Evolutionary conservation across 2,888 invertebrate genomes (phyloP).

Genomic region (Drosophila maculinotata): DNA sequence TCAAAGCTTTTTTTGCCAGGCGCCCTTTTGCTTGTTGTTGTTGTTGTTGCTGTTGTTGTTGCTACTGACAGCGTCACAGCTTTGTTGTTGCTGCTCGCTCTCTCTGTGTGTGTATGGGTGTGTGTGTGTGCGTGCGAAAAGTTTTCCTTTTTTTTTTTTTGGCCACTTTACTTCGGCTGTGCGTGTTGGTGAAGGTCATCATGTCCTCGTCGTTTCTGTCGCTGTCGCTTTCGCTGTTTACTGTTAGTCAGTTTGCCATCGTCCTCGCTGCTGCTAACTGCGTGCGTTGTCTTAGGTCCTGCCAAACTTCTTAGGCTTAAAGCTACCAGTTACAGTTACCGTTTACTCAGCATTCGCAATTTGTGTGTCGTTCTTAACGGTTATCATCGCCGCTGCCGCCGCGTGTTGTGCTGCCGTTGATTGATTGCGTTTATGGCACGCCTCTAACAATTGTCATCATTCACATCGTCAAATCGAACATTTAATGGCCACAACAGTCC

Average conservation of each 20-base stretch:
- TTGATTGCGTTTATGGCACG: slow-evolving; percentile 67
- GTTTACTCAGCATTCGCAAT: slow-evolving; percentile 19
- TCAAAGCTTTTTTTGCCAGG: slow-evolving; percentile 67
- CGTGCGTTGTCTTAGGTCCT: slow-evolving; percentile 34
- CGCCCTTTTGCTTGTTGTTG: slow-evolving; percentile 39
- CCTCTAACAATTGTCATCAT: slow-evolving; percentile 51
- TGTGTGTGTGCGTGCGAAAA: slow-evolving; percentile 57
- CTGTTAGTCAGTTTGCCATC: slow-evolving; percentile 53
- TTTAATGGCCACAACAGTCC: slow-evolving; percentile 52
- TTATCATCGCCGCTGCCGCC: slow-evolving; percentile 2
- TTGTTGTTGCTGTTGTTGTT: slow-evolving; percentile 24
- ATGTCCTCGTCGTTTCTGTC: slow-evolving; percentile 65
- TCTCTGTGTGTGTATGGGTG: slow-evolving; percentile 8
- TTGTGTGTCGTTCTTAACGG: slow-evolving; percentile 28
- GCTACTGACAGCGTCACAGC: slow-evolving; percentile 50
- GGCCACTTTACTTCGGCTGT: slow-evolving; percentile 57
- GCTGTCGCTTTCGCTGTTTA: slow-evolving; percentile 32
- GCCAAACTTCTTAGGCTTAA: slow-evolving; percentile 12
- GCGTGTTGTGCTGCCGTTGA: slow-evolving; percentile 48
- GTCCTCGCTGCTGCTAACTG: slow-evolving; percentile 50
- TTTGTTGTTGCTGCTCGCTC: slow-evolving; percentile 28
- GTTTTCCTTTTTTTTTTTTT: slow-evolving; percentile 66
- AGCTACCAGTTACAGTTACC: slow-evolving; percentile 21
- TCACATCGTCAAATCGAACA: slow-evolving; percentile 62
- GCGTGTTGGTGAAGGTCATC: slow-evolving; percentile 82